These are phyloP conservation scores for Euthynnus affinis DNA, from an alignment of 2,797 vertebrate species.

Conservation along the genomic window DNA sequence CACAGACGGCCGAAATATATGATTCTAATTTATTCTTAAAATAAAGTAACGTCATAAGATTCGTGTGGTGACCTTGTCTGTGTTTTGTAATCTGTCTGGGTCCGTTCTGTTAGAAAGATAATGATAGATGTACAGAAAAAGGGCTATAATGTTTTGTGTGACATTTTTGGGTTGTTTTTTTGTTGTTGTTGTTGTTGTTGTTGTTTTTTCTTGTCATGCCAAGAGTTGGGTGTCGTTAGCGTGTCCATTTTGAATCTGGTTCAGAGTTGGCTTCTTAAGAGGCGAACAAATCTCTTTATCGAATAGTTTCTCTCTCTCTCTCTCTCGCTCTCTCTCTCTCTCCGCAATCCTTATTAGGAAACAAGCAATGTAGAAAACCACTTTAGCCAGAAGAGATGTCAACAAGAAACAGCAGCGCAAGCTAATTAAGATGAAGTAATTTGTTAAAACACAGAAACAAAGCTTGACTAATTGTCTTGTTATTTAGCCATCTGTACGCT, in stretches of 20 bases:
- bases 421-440: neutral
- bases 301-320: neutral
- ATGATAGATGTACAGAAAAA: constrained; percentile 65
- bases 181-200: no score
- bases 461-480: neutral
- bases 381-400: neutral
- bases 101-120: neutral
- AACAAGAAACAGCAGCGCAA: neutral
- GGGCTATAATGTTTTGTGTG: constrained; percentile 58
- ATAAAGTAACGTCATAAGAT: neutral
- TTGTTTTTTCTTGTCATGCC: neutral
- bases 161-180: no score
- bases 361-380: neutral
- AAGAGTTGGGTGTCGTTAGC: neutral
- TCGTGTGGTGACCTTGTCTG: neutral
- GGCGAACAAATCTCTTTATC: neutral
- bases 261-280: neutral
- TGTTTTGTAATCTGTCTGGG: constrained; percentile 19
- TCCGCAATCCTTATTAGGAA: neutral
- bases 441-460: neutral
- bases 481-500: neutral
- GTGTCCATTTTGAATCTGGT: neutral
- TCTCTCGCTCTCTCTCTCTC: no score
- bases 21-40: constrained; percentile 54
- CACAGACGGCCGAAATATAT: neutral